Percentiles rank a stretch among this genome's conserved stretches.
Conservation (phyloP, 2,797 vertebrate species). For the Acanthopagrus latus region DNA sequence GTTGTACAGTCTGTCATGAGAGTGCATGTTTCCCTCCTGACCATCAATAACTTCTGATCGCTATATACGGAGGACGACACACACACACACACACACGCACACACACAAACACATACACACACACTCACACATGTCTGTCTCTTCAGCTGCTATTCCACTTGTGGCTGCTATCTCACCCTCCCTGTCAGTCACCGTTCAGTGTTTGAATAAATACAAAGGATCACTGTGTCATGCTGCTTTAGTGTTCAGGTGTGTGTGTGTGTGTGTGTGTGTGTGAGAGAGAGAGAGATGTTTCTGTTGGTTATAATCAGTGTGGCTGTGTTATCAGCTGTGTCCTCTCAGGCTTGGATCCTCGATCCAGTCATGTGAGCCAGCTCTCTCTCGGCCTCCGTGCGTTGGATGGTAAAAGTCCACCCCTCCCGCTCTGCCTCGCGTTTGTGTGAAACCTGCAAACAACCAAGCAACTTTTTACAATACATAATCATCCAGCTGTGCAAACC, state of each 20-base stretch:
- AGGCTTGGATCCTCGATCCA: slow-evolving; percentile 49
- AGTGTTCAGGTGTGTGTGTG: slow-evolving; percentile 36
- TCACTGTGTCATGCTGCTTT: slow-evolving; percentile 54
- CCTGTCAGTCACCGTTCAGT: slow-evolving; percentile 74
- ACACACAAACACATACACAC: slow-evolving; percentile 11
- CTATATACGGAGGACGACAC: slow-evolving; percentile 34
- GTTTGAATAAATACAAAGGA: slow-evolving; percentile 81
- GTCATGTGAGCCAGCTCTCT: slow-evolving; percentile 68
- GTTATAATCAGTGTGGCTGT: slow-evolving; percentile 67
- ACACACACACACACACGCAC: slow-evolving; percentile 10
- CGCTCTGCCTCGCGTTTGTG: slow-evolving; percentile 32
- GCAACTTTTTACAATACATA: neutral
- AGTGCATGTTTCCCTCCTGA: slow-evolving; percentile 74
- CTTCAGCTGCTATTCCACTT: slow-evolving; percentile 62
- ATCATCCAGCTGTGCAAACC: slow-evolving; percentile 34
- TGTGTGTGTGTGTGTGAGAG: neutral
- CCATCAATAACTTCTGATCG: slow-evolving; percentile 30
- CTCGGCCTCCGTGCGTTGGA: slow-evolving; percentile 75
- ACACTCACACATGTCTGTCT: slow-evolving; percentile 26
- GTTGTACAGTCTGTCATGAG: slow-evolving; percentile 75
- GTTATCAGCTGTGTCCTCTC: slow-evolving; percentile 44
- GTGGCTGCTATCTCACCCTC: slow-evolving; percentile 68
- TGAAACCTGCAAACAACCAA: slow-evolving; percentile 38
- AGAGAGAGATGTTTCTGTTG: slow-evolving; percentile 7
- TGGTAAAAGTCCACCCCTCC: slow-evolving; percentile 56